Base-by-base conservation (phyloP, 2,888 invertebrate species). In the Endomychus coccineus region DNA sequence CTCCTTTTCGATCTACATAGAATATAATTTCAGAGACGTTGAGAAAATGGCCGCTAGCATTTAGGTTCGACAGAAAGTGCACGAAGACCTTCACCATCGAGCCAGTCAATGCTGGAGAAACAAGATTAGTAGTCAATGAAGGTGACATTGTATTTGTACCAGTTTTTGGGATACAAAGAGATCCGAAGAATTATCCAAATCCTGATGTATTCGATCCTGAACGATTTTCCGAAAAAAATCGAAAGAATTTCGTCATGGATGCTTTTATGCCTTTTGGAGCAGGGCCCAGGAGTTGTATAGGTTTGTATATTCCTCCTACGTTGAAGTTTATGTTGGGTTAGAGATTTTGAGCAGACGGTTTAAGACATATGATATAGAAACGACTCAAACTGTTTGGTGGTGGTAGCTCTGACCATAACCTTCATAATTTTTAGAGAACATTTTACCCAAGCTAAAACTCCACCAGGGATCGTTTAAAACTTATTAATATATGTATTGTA, bases 261-360 rank as follows among this genome's bases (percentile, higher is more conserved):
- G 57, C 68, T 0, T 58, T 52, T 23, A 3, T 58, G 9, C 58
- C 61, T 1, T 61, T 61, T 42, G 61, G 61, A 3, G 5, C 75
- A 1, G 80, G 80, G 2, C 78, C 73, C 1, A 68, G 78, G 36
- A 75, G 70, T 51, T 80, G 80, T 47, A 74, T 80, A 33, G 80
- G 77, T 5, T 54, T n/a, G n/a, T n/a, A n/a, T n/a, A n/a, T n/a
- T n/a, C n/a, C n/a, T n/a, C n/a, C n/a, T n/a, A n/a, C n/a, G n/a
- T n/a, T n/a, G n/a, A n/a, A n/a, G n/a, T n/a, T n/a, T n/a, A n/a
- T n/a, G n/a, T n/a, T n/a, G n/a, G n/a, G n/a, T n/a, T n/a, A n/a
- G n/a, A n/a, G n/a, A n/a, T n/a, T n/a, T n/a, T n/a, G n/a, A n/a
- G n/a, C n/a, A n/a, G n/a, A n/a, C n/a, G n/a, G n/a, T n/a, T n/a